Conservation (phyloP, 2,113 vertebrate genomes). For the Acanthisitta chloris region DNA sequence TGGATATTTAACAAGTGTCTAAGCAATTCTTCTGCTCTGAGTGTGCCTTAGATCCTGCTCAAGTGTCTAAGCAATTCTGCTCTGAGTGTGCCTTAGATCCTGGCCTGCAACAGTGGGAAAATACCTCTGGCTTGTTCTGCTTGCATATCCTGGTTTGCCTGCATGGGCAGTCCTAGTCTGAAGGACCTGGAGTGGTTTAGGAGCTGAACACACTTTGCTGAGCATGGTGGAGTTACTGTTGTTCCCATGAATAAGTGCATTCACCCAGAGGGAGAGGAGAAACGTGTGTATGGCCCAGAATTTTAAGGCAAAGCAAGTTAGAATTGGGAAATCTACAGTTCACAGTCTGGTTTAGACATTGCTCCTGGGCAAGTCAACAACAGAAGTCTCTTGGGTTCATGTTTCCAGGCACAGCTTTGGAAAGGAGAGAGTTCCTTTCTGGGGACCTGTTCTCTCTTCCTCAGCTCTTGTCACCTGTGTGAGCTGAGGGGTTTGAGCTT, state of each 20-base stretch:
- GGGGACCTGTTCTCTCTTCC: not conserved
- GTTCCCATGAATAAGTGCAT: not conserved
- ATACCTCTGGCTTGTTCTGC: not conserved
- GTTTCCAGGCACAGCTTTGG: not conserved
- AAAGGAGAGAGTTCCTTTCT: not conserved
- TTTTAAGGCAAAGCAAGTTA: not conserved
- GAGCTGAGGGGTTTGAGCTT: not conserved
- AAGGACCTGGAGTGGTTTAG: not conserved
- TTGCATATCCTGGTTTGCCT: not conserved
- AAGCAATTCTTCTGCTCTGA: not conserved
- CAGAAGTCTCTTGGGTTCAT: fast-evolving
- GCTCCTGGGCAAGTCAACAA: not conserved
- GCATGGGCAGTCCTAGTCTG: not conserved
- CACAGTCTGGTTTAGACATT: not conserved
- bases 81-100: not conserved
- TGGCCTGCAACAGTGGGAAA: not conserved
- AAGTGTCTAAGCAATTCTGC: not conserved
- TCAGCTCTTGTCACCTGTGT: not conserved
- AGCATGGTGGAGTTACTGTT: not conserved
- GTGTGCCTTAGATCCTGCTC: not conserved
- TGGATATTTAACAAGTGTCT: not conserved
- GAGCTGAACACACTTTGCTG: not conserved
- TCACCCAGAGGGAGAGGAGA: not conserved
- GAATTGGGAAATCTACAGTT: not conserved
- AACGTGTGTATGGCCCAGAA: not conserved